Evolutionary conservation across 2,113 vertebrate species (phyloP).

Genomic region (Myanophis thanlyinensis): DNA sequence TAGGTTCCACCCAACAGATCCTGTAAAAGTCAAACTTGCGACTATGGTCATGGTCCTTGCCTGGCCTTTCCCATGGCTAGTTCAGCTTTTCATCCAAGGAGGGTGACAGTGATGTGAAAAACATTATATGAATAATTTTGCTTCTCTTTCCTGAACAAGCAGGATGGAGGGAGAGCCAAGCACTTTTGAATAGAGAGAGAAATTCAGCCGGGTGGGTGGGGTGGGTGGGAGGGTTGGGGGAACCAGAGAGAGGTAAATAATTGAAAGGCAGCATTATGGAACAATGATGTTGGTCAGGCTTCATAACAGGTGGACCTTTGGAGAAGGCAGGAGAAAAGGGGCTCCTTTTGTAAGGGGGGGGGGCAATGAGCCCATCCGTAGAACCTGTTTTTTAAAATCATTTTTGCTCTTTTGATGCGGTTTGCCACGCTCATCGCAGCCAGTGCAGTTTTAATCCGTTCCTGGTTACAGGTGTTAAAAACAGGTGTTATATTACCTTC

Average conservation of each 20-base stretch:
- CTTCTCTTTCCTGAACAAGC: not conserved
- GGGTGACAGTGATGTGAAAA: not conserved
- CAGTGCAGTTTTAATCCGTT: constrained; percentile 50
- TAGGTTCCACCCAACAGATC: not conserved
- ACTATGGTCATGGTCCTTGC: not conserved
- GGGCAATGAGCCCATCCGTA: constrained; percentile 13
- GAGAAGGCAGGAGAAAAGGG: not conserved
- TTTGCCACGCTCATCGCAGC: constrained; percentile 56
- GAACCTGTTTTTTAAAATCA: constrained; percentile 45
- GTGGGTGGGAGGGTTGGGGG: no score
- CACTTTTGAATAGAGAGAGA: not conserved
- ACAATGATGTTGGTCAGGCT: not conserved
- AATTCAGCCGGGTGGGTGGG: no score
- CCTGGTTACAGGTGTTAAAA: constrained; percentile 18
- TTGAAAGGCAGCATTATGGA: not conserved
- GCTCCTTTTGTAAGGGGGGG: constrained; percentile 10
- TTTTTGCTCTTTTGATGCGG: constrained; percentile 47
- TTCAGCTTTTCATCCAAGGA: not conserved
- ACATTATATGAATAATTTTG: constrained; percentile 2
- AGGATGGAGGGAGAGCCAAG: not conserved
- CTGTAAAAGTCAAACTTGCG: not conserved
- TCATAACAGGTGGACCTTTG: constrained; percentile 1
- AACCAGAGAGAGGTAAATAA: accelerated
- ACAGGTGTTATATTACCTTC: constrained; percentile 28
- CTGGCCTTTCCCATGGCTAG: not conserved